Conservation (phyloP, 2,797 vertebrate species). For the Poecilia gillii region DNA sequence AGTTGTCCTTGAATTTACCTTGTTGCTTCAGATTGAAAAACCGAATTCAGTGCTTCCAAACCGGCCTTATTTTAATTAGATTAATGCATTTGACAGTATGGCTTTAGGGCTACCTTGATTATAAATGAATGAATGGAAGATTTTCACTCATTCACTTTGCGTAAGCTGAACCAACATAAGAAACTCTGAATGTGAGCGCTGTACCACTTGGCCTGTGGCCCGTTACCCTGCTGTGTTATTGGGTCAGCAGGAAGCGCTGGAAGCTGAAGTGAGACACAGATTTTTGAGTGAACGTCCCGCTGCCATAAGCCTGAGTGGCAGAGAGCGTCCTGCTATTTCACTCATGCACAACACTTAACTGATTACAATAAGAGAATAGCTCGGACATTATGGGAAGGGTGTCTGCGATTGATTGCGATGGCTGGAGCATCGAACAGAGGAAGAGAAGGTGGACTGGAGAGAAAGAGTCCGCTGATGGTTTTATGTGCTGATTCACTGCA, state of each 20-base stretch:
- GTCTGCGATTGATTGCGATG: conserved; percentile 39
- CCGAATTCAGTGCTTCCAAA: conserved; percentile 13
- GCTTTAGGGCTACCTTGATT: conserved; percentile 14
- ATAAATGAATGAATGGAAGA: conserved; percentile 21
- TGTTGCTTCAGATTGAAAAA: conserved; percentile 2
- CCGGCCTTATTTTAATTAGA: conserved; percentile 25
- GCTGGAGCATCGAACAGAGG: conserved; percentile 23
- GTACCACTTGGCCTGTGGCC: conserved; percentile 38
- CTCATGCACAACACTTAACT: conserved; percentile 31
- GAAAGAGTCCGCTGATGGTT: conserved; percentile 50
- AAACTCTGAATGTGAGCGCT: conserved; percentile 22
- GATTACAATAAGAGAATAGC: conserved; percentile 41
- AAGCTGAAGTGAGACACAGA: conserved; percentile 36
- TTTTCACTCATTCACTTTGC: conserved; percentile 26
- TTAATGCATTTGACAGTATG: conserved; percentile 35
- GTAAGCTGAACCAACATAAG: conserved; percentile 24
- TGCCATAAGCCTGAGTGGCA: conserved; percentile 30
- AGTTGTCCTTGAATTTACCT: background rate
- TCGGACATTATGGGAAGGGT: conserved; percentile 24
- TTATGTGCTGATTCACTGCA: conserved; percentile 57
- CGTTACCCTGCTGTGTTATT: conserved; percentile 51
- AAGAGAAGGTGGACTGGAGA: conserved; percentile 16
- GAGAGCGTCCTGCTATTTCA: conserved; percentile 27
- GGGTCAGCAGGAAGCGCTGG: conserved; percentile 42
- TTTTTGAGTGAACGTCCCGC: conserved; percentile 39